Conservation (phyloP, 2,888 invertebrate species). For the Plebejus melissa region DNA sequence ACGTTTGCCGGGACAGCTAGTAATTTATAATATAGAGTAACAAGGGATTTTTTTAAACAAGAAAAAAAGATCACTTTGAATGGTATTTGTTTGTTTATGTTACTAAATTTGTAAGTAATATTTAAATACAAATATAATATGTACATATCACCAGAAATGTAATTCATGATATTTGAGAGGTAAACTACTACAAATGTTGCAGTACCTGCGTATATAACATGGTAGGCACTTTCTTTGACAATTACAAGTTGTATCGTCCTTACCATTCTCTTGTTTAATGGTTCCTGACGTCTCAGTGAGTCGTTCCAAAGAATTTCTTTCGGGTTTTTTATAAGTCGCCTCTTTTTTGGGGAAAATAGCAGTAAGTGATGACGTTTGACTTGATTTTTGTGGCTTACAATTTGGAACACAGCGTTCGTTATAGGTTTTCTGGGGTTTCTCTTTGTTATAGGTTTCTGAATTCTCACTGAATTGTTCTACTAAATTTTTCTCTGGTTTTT, state of each 20-base stretch:
- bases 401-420: background rate
- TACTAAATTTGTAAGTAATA: background rate
- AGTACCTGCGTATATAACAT: constrained; percentile 1
- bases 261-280: background rate
- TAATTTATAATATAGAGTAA: no score
- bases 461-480: background rate
- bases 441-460: background rate
- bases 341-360: background rate
- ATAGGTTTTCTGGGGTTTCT: background rate
- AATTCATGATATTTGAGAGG: constrained; percentile 8
- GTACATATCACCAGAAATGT: background rate
- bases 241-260: background rate
- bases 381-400: background rate
- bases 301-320: background rate
- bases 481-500: background rate
- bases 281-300: background rate
- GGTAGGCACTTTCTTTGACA: background rate
- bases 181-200: constrained; percentile 12
- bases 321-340: background rate
- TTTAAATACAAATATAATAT: background rate
- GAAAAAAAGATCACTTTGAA: no score
- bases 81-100: no score
- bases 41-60: no score
- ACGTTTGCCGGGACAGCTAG: no score
- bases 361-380: background rate